These are phyloP conservation scores for Zaprionus vittiger DNA, from an alignment of 1,140 invertebrate genomes.

Conservation along the genomic window DNA sequence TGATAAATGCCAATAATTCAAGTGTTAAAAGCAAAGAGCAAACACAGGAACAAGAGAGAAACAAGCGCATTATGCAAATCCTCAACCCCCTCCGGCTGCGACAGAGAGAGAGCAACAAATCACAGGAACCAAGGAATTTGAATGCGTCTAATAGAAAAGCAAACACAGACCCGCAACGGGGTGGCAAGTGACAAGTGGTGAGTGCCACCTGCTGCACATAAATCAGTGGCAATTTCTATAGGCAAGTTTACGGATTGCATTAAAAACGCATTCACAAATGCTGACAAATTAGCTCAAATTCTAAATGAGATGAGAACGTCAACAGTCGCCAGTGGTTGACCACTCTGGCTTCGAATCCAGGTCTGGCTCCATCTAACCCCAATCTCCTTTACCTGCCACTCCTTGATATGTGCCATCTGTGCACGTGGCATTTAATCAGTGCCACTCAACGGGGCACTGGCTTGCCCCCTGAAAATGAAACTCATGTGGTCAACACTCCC, in stretches of 20 bases:
- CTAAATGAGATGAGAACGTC: slow-evolving; percentile 5
- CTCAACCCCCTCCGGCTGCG: slow-evolving; percentile 48
- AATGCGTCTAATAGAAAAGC: slow-evolving; percentile 66
- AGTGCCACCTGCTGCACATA: slow-evolving; percentile 67
- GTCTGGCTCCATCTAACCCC: slow-evolving; percentile 3
- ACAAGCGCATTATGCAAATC: slow-evolving; percentile 74
- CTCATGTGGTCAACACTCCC: slow-evolving; percentile 62
- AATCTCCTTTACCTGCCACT: not conserved
- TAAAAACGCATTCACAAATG: slow-evolving; percentile 52
- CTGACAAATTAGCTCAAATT: slow-evolving; percentile 36
- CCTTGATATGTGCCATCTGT: slow-evolving; percentile 32
- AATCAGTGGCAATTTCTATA: slow-evolving; percentile 46
- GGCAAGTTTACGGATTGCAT: slow-evolving; percentile 55
- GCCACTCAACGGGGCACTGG: slow-evolving; percentile 51
- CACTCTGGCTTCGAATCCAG: slow-evolving; percentile 36
- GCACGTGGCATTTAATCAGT: slow-evolving; percentile 57
- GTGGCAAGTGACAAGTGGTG: slow-evolving; percentile 26
- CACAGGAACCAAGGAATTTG: slow-evolving; percentile 33
- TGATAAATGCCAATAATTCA: slow-evolving; percentile 67
- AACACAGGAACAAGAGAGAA: slow-evolving; percentile 22
- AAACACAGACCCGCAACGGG: slow-evolving; percentile 48
- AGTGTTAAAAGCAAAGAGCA: slow-evolving; percentile 72
- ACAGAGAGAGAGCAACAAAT: slow-evolving; percentile 48
- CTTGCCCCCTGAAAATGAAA: slow-evolving; percentile 59
- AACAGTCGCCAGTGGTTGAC: slow-evolving; percentile 59